phyloP scores from a whole-genome alignment of 35 echinoderm and acorn worm genomes.

The Heliocidaris erythrogramma region DNA sequence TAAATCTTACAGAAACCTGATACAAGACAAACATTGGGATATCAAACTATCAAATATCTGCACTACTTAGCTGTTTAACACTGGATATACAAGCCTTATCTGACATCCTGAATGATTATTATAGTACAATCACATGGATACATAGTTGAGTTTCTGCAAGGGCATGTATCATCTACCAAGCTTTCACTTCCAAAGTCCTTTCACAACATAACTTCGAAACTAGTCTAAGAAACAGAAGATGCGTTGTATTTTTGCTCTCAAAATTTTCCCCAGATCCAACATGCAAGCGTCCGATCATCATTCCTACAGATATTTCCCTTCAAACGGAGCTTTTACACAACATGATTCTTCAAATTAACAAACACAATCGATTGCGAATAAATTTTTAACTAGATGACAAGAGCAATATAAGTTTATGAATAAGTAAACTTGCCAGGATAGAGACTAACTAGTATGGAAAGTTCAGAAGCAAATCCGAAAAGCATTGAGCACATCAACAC shows the following conservation, averaged over 20 bases:
- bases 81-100: neutral
- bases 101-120: neutral
- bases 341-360: neutral
- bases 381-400: neutral
- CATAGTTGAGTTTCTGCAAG: neutral
- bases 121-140: neutral
- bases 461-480: neutral
- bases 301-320: no score
- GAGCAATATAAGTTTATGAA: neutral
- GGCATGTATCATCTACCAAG: neutral
- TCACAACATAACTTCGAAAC: neutral
- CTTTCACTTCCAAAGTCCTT: neutral
- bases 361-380: neutral
- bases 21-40: neutral
- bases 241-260: neutral
- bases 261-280: neutral
- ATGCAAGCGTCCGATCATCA: neutral
- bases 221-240: neutral
- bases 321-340: no score
- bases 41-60: conserved; percentile 2
- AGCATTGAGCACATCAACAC: neutral
- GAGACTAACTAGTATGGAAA: neutral
- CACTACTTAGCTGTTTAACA: neutral
- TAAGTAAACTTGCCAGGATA: neutral
- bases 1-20: neutral